Conservation (phyloP, 2,113 vertebrate species). For the Romanogobio albipinnatus region DNA sequence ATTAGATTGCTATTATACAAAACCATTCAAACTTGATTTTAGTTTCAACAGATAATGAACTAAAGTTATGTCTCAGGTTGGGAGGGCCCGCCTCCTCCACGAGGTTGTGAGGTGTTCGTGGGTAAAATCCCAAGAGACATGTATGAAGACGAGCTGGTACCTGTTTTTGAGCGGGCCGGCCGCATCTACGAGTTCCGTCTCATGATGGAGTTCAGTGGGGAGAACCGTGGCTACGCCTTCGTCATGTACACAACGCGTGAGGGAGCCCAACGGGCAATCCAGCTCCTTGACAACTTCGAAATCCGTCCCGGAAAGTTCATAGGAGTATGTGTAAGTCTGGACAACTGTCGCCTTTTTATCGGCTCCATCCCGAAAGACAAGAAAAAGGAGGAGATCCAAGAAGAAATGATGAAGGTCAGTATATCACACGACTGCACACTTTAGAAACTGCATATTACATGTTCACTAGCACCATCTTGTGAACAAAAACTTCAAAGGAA, state of each 20-base stretch:
- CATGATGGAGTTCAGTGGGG: conserved; percentile 98
- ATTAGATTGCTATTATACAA: neutral
- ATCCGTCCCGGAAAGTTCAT: conserved; percentile 91
- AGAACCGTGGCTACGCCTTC: conserved; percentile 96
- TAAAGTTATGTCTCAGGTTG: conserved; percentile 78
- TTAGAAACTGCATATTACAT: neutral
- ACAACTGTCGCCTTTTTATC: conserved; percentile 96
- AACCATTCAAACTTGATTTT: too few species aligned
- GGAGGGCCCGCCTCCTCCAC: conserved; percentile 91
- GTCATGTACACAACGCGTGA: conserved; percentile 93
- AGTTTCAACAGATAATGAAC: neutral
- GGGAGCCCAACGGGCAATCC: conserved; percentile 87
- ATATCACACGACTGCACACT: neutral
- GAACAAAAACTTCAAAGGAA: too few species aligned
- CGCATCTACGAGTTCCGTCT: conserved; percentile 93
- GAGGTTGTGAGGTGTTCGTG: conserved; percentile 96
- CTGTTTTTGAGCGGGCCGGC: conserved; percentile 89
- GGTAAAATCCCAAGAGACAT: conserved; percentile 96
- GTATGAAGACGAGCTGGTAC: conserved; percentile 93
- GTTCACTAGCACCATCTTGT: neutral
- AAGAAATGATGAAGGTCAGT: conserved; percentile 88
- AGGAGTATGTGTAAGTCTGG: conserved; percentile 91
- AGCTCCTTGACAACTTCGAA: conserved; percentile 89
- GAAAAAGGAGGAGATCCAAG: conserved; percentile 92
- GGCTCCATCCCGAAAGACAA: conserved; percentile 94